These are phyloP conservation scores for Andrena chrysosceles DNA, from an alignment of 2,888 invertebrate genomes.

Conservation along the genomic window DNA sequence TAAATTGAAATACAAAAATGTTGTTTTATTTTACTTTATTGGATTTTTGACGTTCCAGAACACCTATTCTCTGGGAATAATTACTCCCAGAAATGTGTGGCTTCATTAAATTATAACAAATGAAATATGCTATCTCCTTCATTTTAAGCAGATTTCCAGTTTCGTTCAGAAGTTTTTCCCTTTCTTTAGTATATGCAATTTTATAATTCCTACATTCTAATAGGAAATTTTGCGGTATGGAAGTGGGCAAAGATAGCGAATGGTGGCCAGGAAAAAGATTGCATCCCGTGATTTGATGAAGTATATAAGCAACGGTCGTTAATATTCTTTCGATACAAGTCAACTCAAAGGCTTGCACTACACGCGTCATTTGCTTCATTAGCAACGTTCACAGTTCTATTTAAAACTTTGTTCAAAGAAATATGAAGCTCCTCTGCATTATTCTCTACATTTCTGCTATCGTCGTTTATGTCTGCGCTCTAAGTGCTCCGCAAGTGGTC, in stretches of 20 bases:
- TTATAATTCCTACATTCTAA: not conserved
- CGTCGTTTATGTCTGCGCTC: conserved; percentile 29
- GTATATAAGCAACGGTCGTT: conserved; percentile 46
- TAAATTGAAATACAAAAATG: too few species aligned
- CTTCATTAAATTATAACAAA: too few species aligned
- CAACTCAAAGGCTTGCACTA: not conserved
- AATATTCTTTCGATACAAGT: not conserved
- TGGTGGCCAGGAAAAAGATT: not conserved
- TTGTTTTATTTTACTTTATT: too few species aligned
- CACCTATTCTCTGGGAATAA: too few species aligned
- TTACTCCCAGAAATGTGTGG: too few species aligned
- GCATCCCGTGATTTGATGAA: not conserved
- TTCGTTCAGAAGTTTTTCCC: not conserved
- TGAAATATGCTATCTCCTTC: too few species aligned
- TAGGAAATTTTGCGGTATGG: conserved; percentile 10
- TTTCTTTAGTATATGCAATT: not conserved
- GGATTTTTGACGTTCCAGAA: too few species aligned
- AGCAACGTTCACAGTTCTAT: not conserved
- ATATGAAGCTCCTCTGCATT: conserved; percentile 54
- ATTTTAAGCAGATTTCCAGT: not conserved
- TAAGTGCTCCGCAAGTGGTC: not conserved
- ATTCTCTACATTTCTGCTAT: conserved; percentile 20
- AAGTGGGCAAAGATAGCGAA: conserved; percentile 2
- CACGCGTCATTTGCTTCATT: too few species aligned
- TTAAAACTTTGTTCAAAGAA: not conserved